Conservation (phyloP, 37 sponge, comb jelly and placozoan genomes). For the Beroe forskalii region DNA sequence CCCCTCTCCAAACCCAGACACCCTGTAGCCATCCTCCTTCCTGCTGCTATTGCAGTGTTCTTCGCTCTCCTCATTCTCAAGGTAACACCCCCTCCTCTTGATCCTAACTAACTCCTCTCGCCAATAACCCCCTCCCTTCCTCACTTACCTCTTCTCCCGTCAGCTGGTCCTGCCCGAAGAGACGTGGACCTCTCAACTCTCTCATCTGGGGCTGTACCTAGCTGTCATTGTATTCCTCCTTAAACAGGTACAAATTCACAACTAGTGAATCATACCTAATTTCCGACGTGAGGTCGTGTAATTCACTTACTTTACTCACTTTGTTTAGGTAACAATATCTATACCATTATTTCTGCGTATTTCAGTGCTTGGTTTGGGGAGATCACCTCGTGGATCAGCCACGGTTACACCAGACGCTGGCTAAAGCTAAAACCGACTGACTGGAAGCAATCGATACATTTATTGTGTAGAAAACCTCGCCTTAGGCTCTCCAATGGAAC, state of each 20-base stretch:
- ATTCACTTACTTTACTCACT: background rate
- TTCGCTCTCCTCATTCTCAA: constrained; percentile 53
- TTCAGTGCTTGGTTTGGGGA: constrained; percentile 20
- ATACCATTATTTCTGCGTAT: background rate
- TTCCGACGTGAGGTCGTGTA: background rate
- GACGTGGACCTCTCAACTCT: constrained; percentile 33
- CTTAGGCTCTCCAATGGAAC: too few species aligned
- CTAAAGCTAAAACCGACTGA: constrained; percentile 61
- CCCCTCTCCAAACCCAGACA: constrained; percentile 55
- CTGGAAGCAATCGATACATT: constrained; percentile 61
- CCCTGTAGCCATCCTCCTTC: constrained; percentile 50
- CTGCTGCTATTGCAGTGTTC: constrained; percentile 36
- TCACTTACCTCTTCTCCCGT: too few species aligned
- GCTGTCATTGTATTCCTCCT: constrained; percentile 28
- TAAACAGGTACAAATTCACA: constrained; percentile 63
- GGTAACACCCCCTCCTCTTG: too few species aligned
- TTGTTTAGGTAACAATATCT: background rate
- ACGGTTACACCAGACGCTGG: constrained; percentile 21
- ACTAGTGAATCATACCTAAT: too few species aligned
- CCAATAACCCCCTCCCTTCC: too few species aligned
- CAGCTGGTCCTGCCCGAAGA: constrained; percentile 57
- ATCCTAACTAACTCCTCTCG: too few species aligned
- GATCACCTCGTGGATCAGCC: constrained; percentile 60
- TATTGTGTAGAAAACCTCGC: constrained; percentile 50
- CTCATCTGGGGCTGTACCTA: constrained; percentile 20